These are phyloP conservation scores for Maconellicoccus hirsutus DNA, from an alignment of 1,140 invertebrate genomes.

Conservation along the genomic window DNA sequence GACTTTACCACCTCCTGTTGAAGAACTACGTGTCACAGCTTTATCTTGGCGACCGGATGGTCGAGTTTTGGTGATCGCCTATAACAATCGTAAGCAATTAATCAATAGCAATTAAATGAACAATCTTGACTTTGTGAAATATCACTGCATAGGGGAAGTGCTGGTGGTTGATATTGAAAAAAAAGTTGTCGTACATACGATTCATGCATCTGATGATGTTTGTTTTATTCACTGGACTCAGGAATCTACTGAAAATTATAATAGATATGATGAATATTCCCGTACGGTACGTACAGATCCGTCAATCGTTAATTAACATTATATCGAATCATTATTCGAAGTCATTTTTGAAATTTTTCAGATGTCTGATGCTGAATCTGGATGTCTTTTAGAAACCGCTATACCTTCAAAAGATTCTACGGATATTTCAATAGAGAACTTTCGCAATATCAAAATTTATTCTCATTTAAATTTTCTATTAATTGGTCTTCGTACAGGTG, in stretches of 20 bases:
- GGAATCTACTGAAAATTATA: slow-evolving; percentile 28
- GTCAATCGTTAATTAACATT: neutral
- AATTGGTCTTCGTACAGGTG: slow-evolving; percentile 59
- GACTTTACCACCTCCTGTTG: slow-evolving; percentile 59
- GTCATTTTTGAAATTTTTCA: neutral
- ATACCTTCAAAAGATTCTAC: slow-evolving; percentile 38
- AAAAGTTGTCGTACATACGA: slow-evolving; percentile 62
- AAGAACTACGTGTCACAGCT: slow-evolving; percentile 50
- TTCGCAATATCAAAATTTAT: slow-evolving; percentile 50
- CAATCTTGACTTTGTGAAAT: too few species aligned
- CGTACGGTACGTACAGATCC: neutral
- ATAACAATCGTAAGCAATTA: slow-evolving; percentile 45
- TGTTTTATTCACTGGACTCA: slow-evolving; percentile 43
- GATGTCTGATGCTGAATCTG: neutral
- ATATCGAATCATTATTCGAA: neutral
- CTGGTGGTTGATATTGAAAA: slow-evolving; percentile 77
- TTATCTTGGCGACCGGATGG: slow-evolving; percentile 91
- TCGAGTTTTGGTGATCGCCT: slow-evolving; percentile 67
- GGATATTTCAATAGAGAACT: slow-evolving; percentile 50
- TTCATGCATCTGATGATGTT: slow-evolving; percentile 43
- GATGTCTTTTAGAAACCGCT: neutral
- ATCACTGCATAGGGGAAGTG: slow-evolving; percentile 38
- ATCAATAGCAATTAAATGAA: neutral
- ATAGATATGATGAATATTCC: slow-evolving; percentile 3
- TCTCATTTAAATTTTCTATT: slow-evolving; percentile 62